These are phyloP conservation scores for Craseonycteris thonglongyai DNA, from an alignment of 2,113 vertebrate genomes.

Conservation along the genomic window DNA sequence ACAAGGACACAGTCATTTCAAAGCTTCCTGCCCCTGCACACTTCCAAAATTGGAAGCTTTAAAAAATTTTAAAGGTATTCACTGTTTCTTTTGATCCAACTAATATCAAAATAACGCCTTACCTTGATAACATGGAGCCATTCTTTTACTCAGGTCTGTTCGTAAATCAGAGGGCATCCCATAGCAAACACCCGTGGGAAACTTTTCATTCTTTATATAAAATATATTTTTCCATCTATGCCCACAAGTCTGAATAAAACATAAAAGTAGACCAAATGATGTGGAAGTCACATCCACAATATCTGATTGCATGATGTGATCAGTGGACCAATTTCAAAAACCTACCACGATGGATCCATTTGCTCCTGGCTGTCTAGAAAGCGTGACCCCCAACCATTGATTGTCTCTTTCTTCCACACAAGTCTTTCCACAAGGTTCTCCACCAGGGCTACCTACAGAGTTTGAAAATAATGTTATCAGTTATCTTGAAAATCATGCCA, in stretches of 20 bases:
- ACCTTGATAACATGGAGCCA: conserved; percentile 93
- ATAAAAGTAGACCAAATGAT: conserved; percentile 28
- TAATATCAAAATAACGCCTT: conserved; percentile 48
- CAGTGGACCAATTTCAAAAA: conserved; percentile 45
- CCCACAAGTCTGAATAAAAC: conserved; percentile 84
- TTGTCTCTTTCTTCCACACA: conserved; percentile 90
- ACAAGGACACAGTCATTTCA: not conserved
- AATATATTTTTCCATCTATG: conserved; percentile 97
- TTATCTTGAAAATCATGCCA: not conserved
- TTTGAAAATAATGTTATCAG: conserved; percentile 10
- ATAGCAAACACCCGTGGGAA: conserved; percentile 91
- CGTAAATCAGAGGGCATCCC: conserved; percentile 82
- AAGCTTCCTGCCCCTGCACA: not conserved
- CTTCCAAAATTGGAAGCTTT: not conserved
- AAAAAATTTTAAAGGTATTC: not conserved
- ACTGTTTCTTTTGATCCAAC: not conserved
- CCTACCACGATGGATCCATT: conserved; percentile 89
- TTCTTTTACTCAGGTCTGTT: conserved; percentile 72
- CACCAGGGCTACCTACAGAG: conserved; percentile 77
- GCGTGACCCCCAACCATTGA: conserved; percentile 96
- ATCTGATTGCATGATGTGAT: not conserved
- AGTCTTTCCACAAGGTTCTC: conserved; percentile 86
- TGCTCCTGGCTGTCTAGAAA: conserved; percentile 87
- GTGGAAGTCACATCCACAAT: not conserved
- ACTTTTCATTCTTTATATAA: conserved; percentile 83